These are phyloP conservation scores for Labia minor DNA, from an alignment of 2,888 invertebrate species.

Conservation along the genomic window DNA sequence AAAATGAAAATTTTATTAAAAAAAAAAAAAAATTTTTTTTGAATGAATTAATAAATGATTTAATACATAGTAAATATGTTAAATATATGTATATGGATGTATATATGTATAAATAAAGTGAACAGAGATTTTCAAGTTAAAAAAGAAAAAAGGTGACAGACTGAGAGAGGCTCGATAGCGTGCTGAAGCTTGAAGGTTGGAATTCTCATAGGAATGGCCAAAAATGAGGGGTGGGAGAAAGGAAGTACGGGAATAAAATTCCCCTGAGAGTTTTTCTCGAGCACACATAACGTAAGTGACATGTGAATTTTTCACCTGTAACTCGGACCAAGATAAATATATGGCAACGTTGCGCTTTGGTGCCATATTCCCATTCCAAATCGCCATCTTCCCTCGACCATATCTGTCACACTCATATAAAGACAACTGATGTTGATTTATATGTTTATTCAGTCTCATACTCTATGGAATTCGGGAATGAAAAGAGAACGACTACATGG, in stretches of 20 bases:
- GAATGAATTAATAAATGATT: no score
- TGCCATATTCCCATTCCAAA: background rate
- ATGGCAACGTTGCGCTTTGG: background rate
- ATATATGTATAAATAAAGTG: no score
- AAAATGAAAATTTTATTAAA: no score
- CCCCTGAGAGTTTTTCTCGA: background rate
- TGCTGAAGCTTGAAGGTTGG: background rate
- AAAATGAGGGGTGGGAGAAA: background rate
- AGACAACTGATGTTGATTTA: constrained; percentile 13
- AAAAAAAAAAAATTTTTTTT: no score
- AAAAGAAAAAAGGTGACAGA: background rate
- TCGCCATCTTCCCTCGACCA: background rate
- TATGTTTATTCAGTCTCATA: background rate
- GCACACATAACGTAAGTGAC: constrained; percentile 13
- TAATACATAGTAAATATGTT: no score
- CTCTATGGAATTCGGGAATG: background rate
- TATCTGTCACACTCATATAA: background rate
- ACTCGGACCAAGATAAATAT: constrained; percentile 13
- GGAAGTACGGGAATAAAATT: background rate
- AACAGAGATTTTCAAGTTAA: background rate
- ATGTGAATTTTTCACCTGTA: constrained; percentile 13
- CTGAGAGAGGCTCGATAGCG: background rate
- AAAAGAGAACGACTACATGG: background rate
- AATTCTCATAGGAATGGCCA: background rate
- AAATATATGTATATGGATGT: no score